Conservation (phyloP, 1,140 invertebrate species). For the Zophobas atratus region DNA sequence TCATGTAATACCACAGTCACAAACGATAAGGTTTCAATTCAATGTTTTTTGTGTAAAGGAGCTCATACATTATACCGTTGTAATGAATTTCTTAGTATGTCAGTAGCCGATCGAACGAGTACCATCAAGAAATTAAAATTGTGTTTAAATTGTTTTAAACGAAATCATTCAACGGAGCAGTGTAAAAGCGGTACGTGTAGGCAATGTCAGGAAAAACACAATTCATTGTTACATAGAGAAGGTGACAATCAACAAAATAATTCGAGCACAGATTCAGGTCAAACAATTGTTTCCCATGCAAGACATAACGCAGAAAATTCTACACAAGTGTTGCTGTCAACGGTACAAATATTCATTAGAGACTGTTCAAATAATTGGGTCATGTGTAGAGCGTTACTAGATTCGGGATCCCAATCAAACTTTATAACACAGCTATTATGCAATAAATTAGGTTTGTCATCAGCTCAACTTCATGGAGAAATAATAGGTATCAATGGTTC, state of each 20-base stretch:
- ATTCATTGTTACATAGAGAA: constrained; percentile 8
- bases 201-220: constrained; percentile 14
- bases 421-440: constrained; percentile 3
- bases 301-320: background rate
- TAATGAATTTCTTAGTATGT: constrained; percentile 18
- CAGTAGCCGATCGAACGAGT: background rate
- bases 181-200: constrained; percentile 2
- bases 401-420: constrained; percentile 8
- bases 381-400: constrained; percentile 1
- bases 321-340: constrained; percentile 18
- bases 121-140: constrained; percentile 19
- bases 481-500: background rate
- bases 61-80: constrained; percentile 13
- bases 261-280: too few relatives aligned
- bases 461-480: background rate
- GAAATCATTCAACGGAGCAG: background rate
- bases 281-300: background rate
- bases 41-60: constrained; percentile 3
- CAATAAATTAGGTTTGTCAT: background rate
- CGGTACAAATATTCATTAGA: background rate
- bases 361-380: background rate
- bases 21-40: background rate
- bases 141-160: constrained; percentile 38
- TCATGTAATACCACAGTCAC: background rate
- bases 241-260: background rate